Percentiles rank a stretch among this genome's conserved stretches.
phyloP scores from a whole-genome alignment of 1,140 invertebrate species.

The Drosophila guanche region DNA sequence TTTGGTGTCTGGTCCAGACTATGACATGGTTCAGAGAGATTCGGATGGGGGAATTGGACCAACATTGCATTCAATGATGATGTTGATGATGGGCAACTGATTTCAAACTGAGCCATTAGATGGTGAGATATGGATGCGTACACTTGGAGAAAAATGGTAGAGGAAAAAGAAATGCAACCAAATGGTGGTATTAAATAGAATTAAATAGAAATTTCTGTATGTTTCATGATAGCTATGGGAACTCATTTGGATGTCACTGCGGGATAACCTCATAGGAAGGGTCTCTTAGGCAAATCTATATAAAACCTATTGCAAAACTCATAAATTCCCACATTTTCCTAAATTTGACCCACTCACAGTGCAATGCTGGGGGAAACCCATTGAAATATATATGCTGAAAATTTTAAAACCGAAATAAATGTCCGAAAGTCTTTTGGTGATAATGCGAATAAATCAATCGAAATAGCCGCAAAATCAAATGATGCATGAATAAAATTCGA shows the following conservation, averaged over 20 bases:
- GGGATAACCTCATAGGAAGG: background rate
- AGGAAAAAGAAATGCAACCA: no score
- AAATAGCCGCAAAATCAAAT: slow-evolving; percentile 77
- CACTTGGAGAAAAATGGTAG: no score
- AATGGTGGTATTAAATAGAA: no score
- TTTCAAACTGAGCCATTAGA: slow-evolving; percentile 49
- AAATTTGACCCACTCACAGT: slow-evolving; percentile 6
- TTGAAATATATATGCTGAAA: slow-evolving; percentile 52
- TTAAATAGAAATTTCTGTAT: no score
- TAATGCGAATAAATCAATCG: slow-evolving; percentile 71
- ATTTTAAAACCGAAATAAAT: slow-evolving; percentile 33
- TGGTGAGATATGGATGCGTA: background rate
- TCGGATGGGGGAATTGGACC: slow-evolving; percentile 9
- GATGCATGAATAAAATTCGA: slow-evolving; percentile 70
- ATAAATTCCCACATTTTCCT: background rate
- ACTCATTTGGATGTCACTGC: slow-evolving; percentile 31
- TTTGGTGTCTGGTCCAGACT: slow-evolving; percentile 61
- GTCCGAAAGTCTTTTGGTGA: slow-evolving; percentile 12
- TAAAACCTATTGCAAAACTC: background rate
- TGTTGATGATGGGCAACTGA: slow-evolving; percentile 58
- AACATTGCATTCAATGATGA: slow-evolving; percentile 32
- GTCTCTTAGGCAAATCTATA: background rate
- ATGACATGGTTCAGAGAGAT: slow-evolving; percentile 5
- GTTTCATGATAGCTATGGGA: background rate
- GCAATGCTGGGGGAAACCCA: slow-evolving; percentile 23